Evolutionary conservation across 1,140 invertebrate species (phyloP), one percentile per base, ranked within the genome.

Genomic region (Caenorhabditis brenneri): DNA sequence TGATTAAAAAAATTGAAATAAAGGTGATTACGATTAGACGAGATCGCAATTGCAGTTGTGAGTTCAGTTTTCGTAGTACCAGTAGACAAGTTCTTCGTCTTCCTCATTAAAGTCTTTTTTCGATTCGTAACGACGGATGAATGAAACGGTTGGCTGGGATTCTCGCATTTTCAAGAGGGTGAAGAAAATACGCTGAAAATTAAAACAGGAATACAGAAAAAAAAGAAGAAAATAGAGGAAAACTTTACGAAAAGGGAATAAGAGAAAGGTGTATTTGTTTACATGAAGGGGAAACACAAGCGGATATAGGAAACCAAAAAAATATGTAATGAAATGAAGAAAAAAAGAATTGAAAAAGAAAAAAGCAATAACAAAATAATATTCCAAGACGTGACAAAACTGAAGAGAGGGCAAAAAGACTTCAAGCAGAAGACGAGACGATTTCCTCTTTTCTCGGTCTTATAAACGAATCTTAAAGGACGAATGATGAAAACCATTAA

Each of bases 81-180:
- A 74, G 65, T 74, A 74, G 2, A 74, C 65, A 22, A 74, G 65
- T 74, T 74, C 65, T 22, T 74, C 65, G 29, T 74, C 65, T 74
- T 74, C 65, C 15, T 74, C 36, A 36, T 74, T 29, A 22, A 42
- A 74, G 36, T 74, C 65, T 42, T 74, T 74, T 42, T 74, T 74
- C 19, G 65, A 29, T 42, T 74, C 65, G 15, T 74, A 74, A 9
- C 65, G 65, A 42, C 65, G 65, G 36, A 74, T 74, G 36, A 36
- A 16, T 6, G 12, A 2, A 42, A 24, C 36, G 36, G 65, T 19
- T 74, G 33, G 36, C 33, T 74, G 33, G 1, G 65, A 74, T 74
- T 74, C 65, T 74, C 65, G 65, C 65, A 74, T 74, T 74, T 22
- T 74, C 6, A 51, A 2, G 0, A 19, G 7, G 2, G 48, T 0